Conservation (phyloP, 2,113 vertebrate species). For the Panthera tigris region DNA sequence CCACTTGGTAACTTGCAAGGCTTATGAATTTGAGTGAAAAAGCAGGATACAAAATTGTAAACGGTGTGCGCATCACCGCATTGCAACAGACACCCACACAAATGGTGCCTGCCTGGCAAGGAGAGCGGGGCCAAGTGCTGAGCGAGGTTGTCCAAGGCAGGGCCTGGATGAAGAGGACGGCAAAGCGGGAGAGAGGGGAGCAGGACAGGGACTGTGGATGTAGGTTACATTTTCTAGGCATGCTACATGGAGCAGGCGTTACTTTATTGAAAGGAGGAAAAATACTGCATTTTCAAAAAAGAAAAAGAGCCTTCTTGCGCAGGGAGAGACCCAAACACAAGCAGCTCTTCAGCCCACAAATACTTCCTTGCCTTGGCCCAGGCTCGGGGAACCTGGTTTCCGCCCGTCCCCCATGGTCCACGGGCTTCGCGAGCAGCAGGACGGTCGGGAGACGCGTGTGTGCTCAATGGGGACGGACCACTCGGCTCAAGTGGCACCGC, state of each 20-base stretch:
- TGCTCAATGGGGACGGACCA: background rate
- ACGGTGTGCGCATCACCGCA: background rate
- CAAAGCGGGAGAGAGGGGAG: too few relatives aligned
- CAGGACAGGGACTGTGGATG: fast-evolving
- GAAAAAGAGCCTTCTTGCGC: background rate
- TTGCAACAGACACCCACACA: background rate
- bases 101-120: background rate
- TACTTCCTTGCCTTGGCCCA: background rate
- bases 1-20: background rate
- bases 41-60: background rate
- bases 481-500: background rate
- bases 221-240: background rate
- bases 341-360: background rate
- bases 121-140: background rate
- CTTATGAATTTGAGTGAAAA: background rate
- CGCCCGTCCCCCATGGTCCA: too few relatives aligned
- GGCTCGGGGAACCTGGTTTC: background rate
- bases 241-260: background rate
- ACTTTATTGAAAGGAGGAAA: background rate
- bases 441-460: background rate
- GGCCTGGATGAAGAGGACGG: background rate
- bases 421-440: background rate
- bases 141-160: fast-evolving
- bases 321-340: background rate
- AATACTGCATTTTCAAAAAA: background rate